Evolutionary conservation across 1,140 invertebrate genomes (phyloP).

Genomic region (Papilio polyxenes): DNA sequence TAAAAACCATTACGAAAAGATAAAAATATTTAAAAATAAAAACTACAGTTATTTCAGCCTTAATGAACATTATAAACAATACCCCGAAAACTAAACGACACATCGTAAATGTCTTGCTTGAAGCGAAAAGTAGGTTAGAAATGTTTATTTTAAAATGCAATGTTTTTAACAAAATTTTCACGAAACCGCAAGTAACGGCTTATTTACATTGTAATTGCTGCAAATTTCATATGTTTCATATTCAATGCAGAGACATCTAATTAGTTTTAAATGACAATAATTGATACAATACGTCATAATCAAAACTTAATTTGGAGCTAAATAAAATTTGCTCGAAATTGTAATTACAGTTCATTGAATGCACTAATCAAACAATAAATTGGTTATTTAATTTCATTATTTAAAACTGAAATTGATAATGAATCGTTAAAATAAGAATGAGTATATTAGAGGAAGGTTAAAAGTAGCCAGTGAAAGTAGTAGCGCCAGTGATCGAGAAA

Average conservation of each 20-base stretch:
- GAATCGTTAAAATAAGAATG: too few relatives aligned
- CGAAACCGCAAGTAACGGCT: background rate
- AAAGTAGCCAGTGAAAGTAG: too few relatives aligned
- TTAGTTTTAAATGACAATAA: background rate
- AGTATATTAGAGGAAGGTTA: too few relatives aligned
- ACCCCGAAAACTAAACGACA: constrained; percentile 10
- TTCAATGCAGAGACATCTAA: too few relatives aligned
- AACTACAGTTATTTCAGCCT: background rate
- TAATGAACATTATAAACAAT: constrained; percentile 15
- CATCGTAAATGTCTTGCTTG: background rate
- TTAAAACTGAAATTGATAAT: too few relatives aligned
- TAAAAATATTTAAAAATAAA: background rate
- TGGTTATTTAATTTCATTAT: background rate
- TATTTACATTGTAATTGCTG: background rate
- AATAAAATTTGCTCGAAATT: background rate
- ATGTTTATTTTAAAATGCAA: background rate
- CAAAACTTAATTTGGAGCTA: background rate
- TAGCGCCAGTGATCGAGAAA: too few relatives aligned
- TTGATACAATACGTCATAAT: background rate
- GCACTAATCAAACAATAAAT: background rate
- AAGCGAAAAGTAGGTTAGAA: constrained; percentile 8
- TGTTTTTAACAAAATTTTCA: background rate
- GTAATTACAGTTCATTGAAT: background rate
- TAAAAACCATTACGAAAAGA: background rate
- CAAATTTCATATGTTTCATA: too few relatives aligned